A percentile compares a stretch with the other conserved stretches of the same genome.
These are phyloP conservation scores for Cataglyphis cursor DNA, from an alignment of 2,888 invertebrate species.

Conservation along the genomic window DNA sequence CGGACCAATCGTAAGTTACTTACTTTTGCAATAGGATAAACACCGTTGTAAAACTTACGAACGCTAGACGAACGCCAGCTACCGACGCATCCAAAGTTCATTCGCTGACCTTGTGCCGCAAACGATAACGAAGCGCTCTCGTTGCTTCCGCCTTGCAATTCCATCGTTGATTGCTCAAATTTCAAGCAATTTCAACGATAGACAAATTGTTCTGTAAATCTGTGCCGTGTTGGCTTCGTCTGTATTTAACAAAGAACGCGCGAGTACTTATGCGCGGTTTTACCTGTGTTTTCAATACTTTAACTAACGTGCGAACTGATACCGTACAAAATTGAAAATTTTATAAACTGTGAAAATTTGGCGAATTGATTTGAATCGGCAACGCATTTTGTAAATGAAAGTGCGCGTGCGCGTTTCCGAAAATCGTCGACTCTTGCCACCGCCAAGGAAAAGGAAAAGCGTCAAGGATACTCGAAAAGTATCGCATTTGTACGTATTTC, in stretches of 20 bases:
- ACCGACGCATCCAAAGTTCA: conserved; percentile 15
- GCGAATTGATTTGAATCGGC: not conserved
- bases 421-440: not conserved
- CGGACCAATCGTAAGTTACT: not conserved
- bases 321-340: not conserved
- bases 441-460: not conserved
- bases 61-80: not conserved
- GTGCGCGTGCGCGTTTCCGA: not conserved
- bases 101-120: conserved; percentile 12
- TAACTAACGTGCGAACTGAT: not conserved
- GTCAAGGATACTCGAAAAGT: not conserved
- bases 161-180: conserved; percentile 9
- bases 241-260: not conserved
- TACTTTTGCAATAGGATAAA: not conserved
- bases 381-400: not conserved
- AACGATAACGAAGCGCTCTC: conserved; percentile 20
- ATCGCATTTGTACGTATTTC: conserved; percentile 11
- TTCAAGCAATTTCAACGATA: conserved; percentile 19
- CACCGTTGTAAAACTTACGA: not conserved
- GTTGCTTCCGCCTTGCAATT: conserved; percentile 20
- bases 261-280: not conserved
- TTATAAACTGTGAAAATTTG: not conserved
- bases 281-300: not conserved
- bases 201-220: not conserved
- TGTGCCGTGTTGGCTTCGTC: not conserved